Evolutionary conservation across 2,888 invertebrate genomes (phyloP), one percentile per base, ranked within the genome.

Genomic region (Epinotia demarniana): DNA sequence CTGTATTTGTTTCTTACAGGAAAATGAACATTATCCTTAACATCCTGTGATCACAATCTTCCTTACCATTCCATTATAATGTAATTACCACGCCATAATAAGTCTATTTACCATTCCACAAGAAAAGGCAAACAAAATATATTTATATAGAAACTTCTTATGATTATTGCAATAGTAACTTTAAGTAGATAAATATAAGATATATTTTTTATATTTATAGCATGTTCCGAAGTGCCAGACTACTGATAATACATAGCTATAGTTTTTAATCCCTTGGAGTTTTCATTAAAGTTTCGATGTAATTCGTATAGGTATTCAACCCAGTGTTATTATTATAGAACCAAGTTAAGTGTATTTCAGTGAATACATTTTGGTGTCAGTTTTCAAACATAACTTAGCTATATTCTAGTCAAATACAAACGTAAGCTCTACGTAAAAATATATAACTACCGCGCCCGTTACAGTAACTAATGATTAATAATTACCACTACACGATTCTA

Each of bases 61-160:
- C 77, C 77, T 16, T 46, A 46, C 46, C 75, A 75, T 75, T 75
- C 71, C 75, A 75, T 75, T 70, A 75, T 55, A 71, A 75, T 75
- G 75, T 72, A 72, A 75, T 66, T 46, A 67, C 8, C 16, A 23
- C 67, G 67, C 68, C 33, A 69, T 23, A n/a, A 53, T 9, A 39
- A 39, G 6, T 53, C 16, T 53, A 53, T 8, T n/a, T 61, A 55
- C 66, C 73, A 77, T 77, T 74, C 76, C 76, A 73, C 19, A 23
- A 53, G 23, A 68, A 58, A 73, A 66, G 23, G 19, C 58, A 71
- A 55, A 66, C 27, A 8, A 27, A 60, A 63, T 33, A 69, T 61
- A 73, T 76, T 72, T 76, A 61, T 19, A 57, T 66, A 57, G 13
- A 72, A 76, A 39, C 33, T 72, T 75, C 75, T 75, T 75, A 71